Evolutionary conservation across 2,797 vertebrate genomes (phyloP).

Genomic region (Bradypodion pumilum): DNA sequence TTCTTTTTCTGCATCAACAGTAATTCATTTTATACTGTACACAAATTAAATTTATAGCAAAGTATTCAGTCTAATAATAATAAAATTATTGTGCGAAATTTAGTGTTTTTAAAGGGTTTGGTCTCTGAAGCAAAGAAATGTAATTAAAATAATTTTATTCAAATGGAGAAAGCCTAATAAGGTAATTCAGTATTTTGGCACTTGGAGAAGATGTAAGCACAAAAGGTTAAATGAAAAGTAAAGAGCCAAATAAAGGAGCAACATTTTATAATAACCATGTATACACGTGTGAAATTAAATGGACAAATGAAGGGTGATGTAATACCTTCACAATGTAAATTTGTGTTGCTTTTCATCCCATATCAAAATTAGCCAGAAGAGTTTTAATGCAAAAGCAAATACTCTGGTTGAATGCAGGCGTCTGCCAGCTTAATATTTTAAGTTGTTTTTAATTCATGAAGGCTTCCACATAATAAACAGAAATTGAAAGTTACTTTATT

Average conservation of each 20-base stretch:
- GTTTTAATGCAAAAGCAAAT: slow-evolving; percentile 21
- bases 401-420: slow-evolving; percentile 25
- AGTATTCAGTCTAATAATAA: background rate
- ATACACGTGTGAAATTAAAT: slow-evolving; percentile 1
- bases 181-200: background rate
- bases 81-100: background rate
- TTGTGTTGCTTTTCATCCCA: slow-evolving; percentile 32
- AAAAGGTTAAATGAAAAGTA: slow-evolving; percentile 15
- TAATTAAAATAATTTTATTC: slow-evolving; percentile 41
- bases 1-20: background rate
- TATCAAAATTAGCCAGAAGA: slow-evolving; percentile 27
- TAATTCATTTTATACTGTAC: background rate
- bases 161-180: slow-evolving; percentile 11
- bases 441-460: slow-evolving; percentile 45
- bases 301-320: background rate
- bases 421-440: slow-evolving; percentile 14
- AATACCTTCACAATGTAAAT: slow-evolving; percentile 1
- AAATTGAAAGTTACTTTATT: slow-evolving; percentile 38
- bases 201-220: slow-evolving; percentile 25
- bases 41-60: background rate
- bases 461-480: slow-evolving; percentile 30
- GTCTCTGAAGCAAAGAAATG: slow-evolving; percentile 15
- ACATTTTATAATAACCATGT: slow-evolving; percentile 34
- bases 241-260: slow-evolving; percentile 34
- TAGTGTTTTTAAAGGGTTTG: background rate